Base-by-base conservation (phyloP, 2,797 vertebrate genomes). In the Sebastiscus tertius region DNA sequence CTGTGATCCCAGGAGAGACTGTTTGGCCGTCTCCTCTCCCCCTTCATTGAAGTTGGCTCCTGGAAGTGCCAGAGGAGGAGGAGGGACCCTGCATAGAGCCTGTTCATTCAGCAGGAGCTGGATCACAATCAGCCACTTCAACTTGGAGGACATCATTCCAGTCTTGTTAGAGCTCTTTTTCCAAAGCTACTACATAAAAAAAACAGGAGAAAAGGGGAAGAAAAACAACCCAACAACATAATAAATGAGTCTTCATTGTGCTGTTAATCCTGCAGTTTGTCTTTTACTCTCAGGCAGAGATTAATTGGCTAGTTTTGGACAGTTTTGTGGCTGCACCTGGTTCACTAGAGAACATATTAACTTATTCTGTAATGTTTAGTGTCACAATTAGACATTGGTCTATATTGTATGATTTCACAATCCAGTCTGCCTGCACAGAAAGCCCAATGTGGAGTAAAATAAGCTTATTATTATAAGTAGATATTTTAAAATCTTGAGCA, bases 81-180 rank as follows among this genome's bases (percentile, higher is more conserved):
- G 83, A 1, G 86, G 79, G 8, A 76, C 81, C 75, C 87, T 85
- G 80, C 91, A 93, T 69, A 92, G 73, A 64, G 80, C 77, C 60
- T 90, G 83, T 64, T 96, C 93, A 82, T 34, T 93, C 78, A 96
- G 75, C 83, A 96, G 82, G 72, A 96, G 87, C 87, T 93, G 92
- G 79, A 94, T 75, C 76, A 95, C 58, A 56, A 96, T 81, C 80
- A 96, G 82, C 91, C 95, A 95, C 90, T 89, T 94, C 70, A 91
- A 22, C 46, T 89, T 90, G 36, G 83, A 88, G 75, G 72, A 89
- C 92, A 93, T 94, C 62, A 75, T 93, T 69, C 22, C 55, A 54
- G 63, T 67, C 22, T 66, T 79, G 72, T 75, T 13, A 33, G 63
- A 78, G 64, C 6, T 72, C 27, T 81, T 75, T 13, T 79, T 66